These are phyloP conservation scores for Phalangium opilio DNA, from an alignment of 2,888 invertebrate genomes.

Conservation along the genomic window DNA sequence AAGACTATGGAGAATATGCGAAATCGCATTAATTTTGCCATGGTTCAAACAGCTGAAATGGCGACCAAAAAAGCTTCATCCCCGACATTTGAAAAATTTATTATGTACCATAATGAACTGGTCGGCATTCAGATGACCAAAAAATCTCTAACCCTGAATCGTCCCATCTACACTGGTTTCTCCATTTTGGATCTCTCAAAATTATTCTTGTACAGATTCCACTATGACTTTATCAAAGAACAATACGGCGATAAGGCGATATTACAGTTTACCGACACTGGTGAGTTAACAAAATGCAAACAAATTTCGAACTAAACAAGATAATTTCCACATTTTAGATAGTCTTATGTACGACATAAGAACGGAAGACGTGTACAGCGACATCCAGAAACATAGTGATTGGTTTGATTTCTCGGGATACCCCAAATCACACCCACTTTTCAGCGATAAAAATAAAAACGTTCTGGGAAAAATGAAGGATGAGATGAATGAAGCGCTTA, in stretches of 20 bases:
- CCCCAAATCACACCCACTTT: slow-evolving; percentile 17
- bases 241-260: slow-evolving; percentile 19
- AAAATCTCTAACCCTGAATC: slow-evolving; percentile 11
- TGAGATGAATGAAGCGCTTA: slow-evolving; percentile 15
- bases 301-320: too few species aligned
- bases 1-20: slow-evolving; percentile 28
- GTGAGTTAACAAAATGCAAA: too few species aligned
- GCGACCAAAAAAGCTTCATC: slow-evolving; percentile 3
- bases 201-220: too few species aligned
- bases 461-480: slow-evolving; percentile 22
- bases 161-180: slow-evolving; percentile 21
- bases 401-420: too few species aligned
- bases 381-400: too few species aligned
- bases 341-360: too few species aligned
- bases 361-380: too few species aligned
- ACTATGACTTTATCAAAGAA: slow-evolving; percentile 13
- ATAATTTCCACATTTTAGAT: too few species aligned
- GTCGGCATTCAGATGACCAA: background rate
- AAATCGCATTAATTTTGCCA: too few species aligned
- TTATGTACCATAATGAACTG: background rate
- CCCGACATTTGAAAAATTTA: background rate
- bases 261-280: slow-evolving; percentile 25
- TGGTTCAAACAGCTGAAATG: too few species aligned
- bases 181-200: slow-evolving; percentile 22
- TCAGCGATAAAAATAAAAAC: slow-evolving; percentile 18